Conservation (phyloP, 1,140 invertebrate genomes). For the Limonius californicus region DNA sequence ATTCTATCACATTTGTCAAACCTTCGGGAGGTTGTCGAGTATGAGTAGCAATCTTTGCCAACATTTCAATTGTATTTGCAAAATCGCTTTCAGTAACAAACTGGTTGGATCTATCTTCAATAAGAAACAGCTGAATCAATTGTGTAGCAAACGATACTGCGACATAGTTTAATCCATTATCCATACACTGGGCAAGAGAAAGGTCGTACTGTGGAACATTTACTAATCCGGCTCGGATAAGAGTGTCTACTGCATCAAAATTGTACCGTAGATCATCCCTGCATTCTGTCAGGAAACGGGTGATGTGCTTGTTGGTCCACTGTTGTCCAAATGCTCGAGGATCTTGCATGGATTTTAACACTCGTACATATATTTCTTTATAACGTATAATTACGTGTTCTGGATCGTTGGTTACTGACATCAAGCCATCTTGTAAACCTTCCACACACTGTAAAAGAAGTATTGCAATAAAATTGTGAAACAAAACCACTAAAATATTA, state of each 20-base stretch:
- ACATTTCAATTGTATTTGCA: slow-evolving; percentile 76
- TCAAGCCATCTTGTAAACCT: slow-evolving; percentile 75
- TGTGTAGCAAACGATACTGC: slow-evolving; percentile 89
- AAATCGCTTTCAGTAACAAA: slow-evolving; percentile 81
- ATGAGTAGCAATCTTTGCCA: slow-evolving; percentile 69
- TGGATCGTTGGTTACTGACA: slow-evolving; percentile 46
- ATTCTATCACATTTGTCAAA: slow-evolving; percentile 69
- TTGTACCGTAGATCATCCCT: slow-evolving; percentile 87
- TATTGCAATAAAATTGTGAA: no score
- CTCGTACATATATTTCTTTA: slow-evolving; percentile 82
- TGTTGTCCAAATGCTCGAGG: slow-evolving; percentile 77
- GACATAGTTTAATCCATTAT: slow-evolving; percentile 78
- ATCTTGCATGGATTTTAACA: slow-evolving; percentile 89
- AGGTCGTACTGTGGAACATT: slow-evolving; percentile 73
- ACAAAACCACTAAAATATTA: no score
- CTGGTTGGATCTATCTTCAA: slow-evolving; percentile 77
- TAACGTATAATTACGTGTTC: slow-evolving; percentile 67
- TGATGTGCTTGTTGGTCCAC: slow-evolving; percentile 89
- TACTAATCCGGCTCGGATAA: slow-evolving; percentile 71
- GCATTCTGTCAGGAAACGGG: slow-evolving; percentile 75
- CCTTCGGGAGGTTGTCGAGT: slow-evolving; percentile 77
- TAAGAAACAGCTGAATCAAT: slow-evolving; percentile 80
- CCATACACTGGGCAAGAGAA: slow-evolving; percentile 80
- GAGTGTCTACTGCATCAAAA: slow-evolving; percentile 83
- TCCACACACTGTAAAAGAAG: slow-evolving; percentile 72